These are phyloP conservation scores for Zygothrica quintamaculata DNA, from an alignment of 2,888 invertebrate genomes.

Conservation along the genomic window DNA sequence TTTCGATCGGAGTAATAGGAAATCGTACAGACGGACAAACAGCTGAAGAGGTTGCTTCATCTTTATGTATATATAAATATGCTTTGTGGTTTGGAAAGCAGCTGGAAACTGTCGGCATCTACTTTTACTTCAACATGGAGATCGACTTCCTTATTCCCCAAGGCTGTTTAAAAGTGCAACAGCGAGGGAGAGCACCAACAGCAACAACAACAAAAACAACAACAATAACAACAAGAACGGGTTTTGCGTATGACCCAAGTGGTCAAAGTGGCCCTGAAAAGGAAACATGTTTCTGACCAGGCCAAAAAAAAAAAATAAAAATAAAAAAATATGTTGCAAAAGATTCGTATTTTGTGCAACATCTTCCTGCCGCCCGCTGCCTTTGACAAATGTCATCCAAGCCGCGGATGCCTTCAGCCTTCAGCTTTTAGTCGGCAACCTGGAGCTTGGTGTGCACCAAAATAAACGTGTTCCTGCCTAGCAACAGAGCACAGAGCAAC, in stretches of 20 bases:
- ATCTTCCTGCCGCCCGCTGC: conserved; percentile 49
- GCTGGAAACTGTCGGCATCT: conserved; percentile 54
- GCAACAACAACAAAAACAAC: too few species aligned
- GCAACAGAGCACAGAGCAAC: conserved; percentile 61
- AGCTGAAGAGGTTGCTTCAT: conserved; percentile 49
- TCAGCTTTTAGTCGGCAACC: conserved; percentile 5
- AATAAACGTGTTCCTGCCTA: conserved; percentile 43
- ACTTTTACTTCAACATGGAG: conserved; percentile 11
- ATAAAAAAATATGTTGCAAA: conserved; percentile 23
- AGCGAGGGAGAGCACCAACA: conserved; percentile 1
- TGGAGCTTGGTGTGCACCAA: conserved; percentile 23
- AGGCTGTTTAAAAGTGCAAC: conserved; percentile 68
- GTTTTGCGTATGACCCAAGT: conserved; percentile 66
- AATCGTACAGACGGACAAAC: conserved; percentile 40
- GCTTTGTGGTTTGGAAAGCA: conserved; percentile 48
- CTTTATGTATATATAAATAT: too few species aligned
- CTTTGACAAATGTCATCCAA: conserved; percentile 64
- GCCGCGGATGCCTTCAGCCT: conserved; percentile 48
- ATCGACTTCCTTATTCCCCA: conserved; percentile 74
- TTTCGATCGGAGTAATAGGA: conserved; percentile 26
- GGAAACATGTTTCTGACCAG: conserved; percentile 66
- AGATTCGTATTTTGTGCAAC: conserved; percentile 40
- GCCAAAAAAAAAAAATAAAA: conserved; percentile 33
- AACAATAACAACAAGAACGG: conserved; percentile 40
- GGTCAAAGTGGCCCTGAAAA: conserved; percentile 56